A percentile compares a stretch with the other conserved stretches of the same genome.
Evolutionary conservation across 30 jellyfish, hydroid and myxozoan genomes (phyloP).

Genomic region (Clytia hemisphaerica): DNA sequence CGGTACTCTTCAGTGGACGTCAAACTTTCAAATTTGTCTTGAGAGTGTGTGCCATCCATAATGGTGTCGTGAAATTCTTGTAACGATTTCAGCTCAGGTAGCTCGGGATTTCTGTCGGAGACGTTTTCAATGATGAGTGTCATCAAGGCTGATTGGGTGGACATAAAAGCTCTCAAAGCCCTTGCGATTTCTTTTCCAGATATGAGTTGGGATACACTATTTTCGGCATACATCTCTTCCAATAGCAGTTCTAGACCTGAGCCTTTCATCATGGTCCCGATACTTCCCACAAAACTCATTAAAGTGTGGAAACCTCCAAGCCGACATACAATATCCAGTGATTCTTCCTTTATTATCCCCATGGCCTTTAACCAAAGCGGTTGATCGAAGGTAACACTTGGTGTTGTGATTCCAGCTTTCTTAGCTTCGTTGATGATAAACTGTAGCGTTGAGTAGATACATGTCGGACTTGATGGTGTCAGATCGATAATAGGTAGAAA

Average conservation of each 20-base stretch:
- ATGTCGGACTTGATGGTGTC: too few species aligned
- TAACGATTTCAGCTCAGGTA: background rate
- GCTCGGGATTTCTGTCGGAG: background rate
- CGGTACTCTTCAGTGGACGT: background rate
- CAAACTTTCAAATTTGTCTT: background rate
- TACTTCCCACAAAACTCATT: constrained; percentile 34
- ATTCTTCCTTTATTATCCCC: constrained; percentile 6
- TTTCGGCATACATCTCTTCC: constrained; percentile 31
- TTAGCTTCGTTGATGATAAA: constrained; percentile 11
- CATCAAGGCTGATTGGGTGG: constrained; percentile 3
- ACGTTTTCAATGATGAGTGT: background rate
- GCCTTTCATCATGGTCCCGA: constrained; percentile 29
- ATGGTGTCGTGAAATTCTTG: background rate
- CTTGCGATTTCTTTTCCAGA: constrained; percentile 22
- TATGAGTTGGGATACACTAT: constrained; percentile 12
- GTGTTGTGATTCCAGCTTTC: constrained; percentile 13
- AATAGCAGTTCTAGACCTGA: constrained; percentile 33
- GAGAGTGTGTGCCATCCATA: background rate
- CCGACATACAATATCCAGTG: constrained; percentile 23
- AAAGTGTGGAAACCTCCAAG: constrained; percentile 40
- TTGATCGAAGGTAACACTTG: constrained; percentile 39
- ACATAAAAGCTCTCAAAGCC: background rate
- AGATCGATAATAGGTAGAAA: too few species aligned
- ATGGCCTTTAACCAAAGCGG: constrained; percentile 46
- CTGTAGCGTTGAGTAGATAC: constrained; percentile 21